Conservation (phyloP, 2,797 vertebrate species). For the Pteropus rufus region DNA sequence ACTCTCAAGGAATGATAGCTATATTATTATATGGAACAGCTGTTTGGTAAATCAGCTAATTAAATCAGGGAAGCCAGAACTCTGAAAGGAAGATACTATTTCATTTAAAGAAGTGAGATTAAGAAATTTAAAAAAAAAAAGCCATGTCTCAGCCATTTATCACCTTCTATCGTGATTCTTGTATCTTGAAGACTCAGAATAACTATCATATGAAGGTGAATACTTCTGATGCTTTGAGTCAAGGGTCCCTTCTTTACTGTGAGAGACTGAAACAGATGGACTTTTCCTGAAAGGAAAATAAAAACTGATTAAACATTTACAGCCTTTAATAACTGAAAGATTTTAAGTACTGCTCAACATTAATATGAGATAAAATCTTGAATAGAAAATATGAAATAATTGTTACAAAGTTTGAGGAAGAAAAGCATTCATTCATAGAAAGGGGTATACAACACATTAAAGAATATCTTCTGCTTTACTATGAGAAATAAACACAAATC, state of each 20-base stretch:
- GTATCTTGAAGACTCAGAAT: slow-evolving; percentile 87
- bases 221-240: slow-evolving; percentile 79
- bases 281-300: slow-evolving; percentile 81
- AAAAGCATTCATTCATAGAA: slow-evolving; percentile 10
- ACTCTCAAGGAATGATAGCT: background rate
- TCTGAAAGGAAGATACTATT: background rate
- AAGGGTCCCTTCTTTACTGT: slow-evolving; percentile 76
- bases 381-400: slow-evolving; percentile 4
- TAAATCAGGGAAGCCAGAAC: background rate
- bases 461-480: background rate
- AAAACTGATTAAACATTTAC: slow-evolving; percentile 17
- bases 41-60: slow-evolving; percentile 13
- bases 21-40: background rate
- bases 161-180: slow-evolving; percentile 89
- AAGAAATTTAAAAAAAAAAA: slow-evolving; percentile 23
- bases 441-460: background rate
- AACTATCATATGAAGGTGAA: slow-evolving; percentile 84
- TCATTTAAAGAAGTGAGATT: slow-evolving; percentile 25
- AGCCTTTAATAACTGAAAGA: slow-evolving; percentile 21
- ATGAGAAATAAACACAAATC: background rate
- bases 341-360: slow-evolving; percentile 24
- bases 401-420: background rate
- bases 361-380: slow-evolving; percentile 21
- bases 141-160: background rate
- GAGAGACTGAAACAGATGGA: slow-evolving; percentile 78